Base-by-base conservation (phyloP, 30 jellyfish, hydroid and myxozoan genomes). In the Pelagia noctiluca region DNA sequence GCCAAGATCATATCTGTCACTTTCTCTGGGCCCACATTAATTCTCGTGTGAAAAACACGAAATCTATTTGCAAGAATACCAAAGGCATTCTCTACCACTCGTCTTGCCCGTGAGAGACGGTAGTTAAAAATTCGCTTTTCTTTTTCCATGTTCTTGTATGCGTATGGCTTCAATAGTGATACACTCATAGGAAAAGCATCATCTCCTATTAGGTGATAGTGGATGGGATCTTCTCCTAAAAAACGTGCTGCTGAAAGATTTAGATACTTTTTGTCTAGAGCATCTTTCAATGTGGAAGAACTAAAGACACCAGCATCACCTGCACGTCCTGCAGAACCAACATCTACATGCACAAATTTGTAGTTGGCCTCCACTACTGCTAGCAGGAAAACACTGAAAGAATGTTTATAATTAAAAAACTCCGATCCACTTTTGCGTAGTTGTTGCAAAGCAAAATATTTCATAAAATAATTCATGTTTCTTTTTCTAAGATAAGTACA, bases 291-390 rank as follows among this genome's bases (percentile, higher is more conserved):
- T n/a, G 62, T 48, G 62, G 62, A 48, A 48, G 62, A 48, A 48
- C 62, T 48, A n/a, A 48, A 48, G 18, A 48, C 62, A 11, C 62
- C 62, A 48, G 62, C 62, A 48, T 48, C 62, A 48, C 62, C 62
- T 48, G n/a, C 62, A 48, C 62, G 62, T 48, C 62, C 62, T 48
- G 62, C 62, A 48, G 62, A 48, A 48, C 62, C 62, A 48, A 48
- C 62, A 48, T 48, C 62, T 11, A 48, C 62, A 48, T 48, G n/a
- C 62, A 48, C 62, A 48, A 48, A 48, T n/a, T 48, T 48, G n/a
- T 48, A 48, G 62, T 48, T 48, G 62, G 62, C 62, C 13, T 48
- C 62, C 62, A 48, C 62, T 48, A 48, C 62, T 48, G 62, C 62
- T 48, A 48, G 62, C n/a, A 48, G 62, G 13, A 48, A 48, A 48